Evolutionary conservation across 2,797 vertebrate species (phyloP).

Genomic region (Calcarius lapponicus): DNA sequence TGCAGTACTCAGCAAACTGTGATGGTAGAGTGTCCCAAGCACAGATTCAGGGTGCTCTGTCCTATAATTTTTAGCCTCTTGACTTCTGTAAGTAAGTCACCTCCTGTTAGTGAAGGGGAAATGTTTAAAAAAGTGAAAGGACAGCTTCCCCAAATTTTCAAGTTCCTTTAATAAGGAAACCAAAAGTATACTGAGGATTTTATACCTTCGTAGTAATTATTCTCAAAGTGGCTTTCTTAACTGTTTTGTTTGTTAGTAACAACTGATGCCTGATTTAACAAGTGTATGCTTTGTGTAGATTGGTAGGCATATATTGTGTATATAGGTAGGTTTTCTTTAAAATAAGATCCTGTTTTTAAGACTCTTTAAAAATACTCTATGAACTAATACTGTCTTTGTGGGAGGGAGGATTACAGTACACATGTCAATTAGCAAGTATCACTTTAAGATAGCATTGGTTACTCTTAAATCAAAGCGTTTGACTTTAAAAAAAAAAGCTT

Average conservation of each 20-base stretch:
- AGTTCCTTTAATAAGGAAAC: background rate
- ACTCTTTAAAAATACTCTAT: background rate
- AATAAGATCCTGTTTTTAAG: background rate
- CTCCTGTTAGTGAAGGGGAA: background rate
- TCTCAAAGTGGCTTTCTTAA: background rate
- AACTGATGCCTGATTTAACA: background rate
- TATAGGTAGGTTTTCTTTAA: background rate
- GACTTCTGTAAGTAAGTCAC: background rate
- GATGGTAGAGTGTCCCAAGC: background rate
- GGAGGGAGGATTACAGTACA: background rate
- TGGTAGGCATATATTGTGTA: background rate
- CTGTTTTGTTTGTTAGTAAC: background rate
- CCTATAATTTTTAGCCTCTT: background rate
- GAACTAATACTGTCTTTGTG: background rate
- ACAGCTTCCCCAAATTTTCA: background rate
- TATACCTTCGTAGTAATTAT: background rate
- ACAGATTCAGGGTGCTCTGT: background rate
- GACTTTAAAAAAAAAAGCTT: background rate
- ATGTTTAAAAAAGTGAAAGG: background rate
- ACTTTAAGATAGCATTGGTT: background rate
- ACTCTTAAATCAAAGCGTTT: background rate
- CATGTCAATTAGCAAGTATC: background rate
- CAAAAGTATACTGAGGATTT: background rate
- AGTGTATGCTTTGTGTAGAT: background rate
- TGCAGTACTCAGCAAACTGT: background rate